A percentile compares a stretch with the other conserved stretches of the same genome.
phyloP scores from a whole-genome alignment of 1,140 invertebrate genomes.

The Bursaphelenchus mucronatus region DNA sequence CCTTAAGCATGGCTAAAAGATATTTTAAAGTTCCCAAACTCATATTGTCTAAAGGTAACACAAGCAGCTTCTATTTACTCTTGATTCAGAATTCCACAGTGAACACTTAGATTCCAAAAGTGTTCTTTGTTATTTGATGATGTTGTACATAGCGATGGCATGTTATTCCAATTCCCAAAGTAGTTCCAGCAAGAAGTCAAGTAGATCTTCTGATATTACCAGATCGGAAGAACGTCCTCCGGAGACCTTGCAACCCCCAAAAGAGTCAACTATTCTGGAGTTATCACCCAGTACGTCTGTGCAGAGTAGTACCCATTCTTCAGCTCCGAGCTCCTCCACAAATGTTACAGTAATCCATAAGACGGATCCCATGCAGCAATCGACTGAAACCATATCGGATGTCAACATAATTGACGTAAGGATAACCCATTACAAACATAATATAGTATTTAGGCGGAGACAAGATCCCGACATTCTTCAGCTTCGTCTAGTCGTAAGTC shows the following conservation, averaged over 20 bases:
- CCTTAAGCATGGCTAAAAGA: slow-evolving; percentile 46
- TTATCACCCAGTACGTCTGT: slow-evolving; percentile 9
- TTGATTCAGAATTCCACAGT: slow-evolving; percentile 50
- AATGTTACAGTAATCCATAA: slow-evolving; percentile 22
- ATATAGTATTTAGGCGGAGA: slow-evolving; percentile 17
- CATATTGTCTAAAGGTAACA: slow-evolving; percentile 44
- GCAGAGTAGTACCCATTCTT: slow-evolving; percentile 28
- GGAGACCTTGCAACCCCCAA: no score
- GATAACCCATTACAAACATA: no score
- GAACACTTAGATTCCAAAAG: slow-evolving; percentile 54
- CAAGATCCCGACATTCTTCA: slow-evolving; percentile 53
- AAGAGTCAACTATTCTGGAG: no score
- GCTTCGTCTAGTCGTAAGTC: slow-evolving; percentile 42
- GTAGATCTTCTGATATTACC: neutral
- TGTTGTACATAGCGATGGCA: slow-evolving; percentile 34
- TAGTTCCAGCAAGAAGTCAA: slow-evolving; percentile 17
- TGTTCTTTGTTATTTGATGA: slow-evolving; percentile 55
- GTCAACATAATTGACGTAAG: neutral
- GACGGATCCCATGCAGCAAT: neutral
- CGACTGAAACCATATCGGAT: slow-evolving; percentile 13
- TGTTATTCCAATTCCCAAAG: slow-evolving; percentile 11
- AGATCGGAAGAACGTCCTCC: no score
- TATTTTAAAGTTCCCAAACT: slow-evolving; percentile 49
- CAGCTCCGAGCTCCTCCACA: slow-evolving; percentile 23
- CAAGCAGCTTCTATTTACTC: slow-evolving; percentile 22